phyloP scores from a whole-genome alignment of 2,113 vertebrate genomes.

The Calidris pygmaea region DNA sequence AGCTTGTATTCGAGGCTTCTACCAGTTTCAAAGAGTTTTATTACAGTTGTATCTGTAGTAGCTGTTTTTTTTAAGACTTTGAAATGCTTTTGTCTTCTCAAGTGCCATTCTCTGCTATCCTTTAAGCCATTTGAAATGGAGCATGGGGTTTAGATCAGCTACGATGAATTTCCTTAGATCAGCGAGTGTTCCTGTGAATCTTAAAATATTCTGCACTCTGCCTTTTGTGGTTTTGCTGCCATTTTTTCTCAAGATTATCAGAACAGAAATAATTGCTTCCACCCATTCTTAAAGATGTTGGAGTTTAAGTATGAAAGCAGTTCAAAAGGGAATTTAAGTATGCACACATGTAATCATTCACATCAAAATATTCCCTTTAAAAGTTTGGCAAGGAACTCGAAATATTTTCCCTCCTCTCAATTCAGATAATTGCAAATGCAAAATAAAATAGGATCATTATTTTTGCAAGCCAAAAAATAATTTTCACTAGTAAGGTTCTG shows the following conservation, averaged over 20 bases:
- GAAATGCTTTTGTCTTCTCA: conserved; percentile 34
- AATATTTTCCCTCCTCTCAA: neutral
- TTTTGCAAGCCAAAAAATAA: neutral
- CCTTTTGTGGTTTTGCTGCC: conserved; percentile 1
- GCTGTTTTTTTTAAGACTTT: neutral
- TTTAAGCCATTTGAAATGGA: conserved; percentile 40
- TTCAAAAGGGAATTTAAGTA: neutral
- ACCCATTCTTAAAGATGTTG: neutral
- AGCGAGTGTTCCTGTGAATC: neutral
- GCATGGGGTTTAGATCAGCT: conserved; percentile 15
- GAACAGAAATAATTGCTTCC: conserved; percentile 19
- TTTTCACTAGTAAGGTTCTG: neutral
- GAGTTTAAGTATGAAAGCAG: conserved; percentile 14
- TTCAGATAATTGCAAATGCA: neutral
- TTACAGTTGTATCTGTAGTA: conserved; percentile 4
- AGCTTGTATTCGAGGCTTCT: neutral
- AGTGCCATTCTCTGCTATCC: neutral
- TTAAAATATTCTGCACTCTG: neutral
- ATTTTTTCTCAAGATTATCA: conserved; percentile 33
- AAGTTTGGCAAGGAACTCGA: neutral
- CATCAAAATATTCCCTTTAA: neutral
- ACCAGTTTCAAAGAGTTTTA: conserved; percentile 23
- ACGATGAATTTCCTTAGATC: conserved; percentile 43
- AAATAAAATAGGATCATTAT: neutral
- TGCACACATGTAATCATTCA: neutral